Base-by-base conservation (phyloP, 1,140 invertebrate species). In the Cheumatopsyche charites region DNA sequence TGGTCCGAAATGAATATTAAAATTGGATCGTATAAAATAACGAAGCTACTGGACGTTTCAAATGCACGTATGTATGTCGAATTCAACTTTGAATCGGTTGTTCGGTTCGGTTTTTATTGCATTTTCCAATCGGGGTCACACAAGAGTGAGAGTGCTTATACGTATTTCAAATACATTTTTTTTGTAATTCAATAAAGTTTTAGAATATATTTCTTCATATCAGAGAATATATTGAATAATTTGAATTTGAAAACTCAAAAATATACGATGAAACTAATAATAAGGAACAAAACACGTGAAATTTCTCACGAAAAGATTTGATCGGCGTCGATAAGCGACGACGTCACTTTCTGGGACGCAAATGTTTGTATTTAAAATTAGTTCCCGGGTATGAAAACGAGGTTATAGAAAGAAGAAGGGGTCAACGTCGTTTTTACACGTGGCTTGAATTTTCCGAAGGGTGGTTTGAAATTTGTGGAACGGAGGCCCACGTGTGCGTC, bases 361-460 rank as follows among this genome's bases (percentile, higher is more conserved):
- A 58, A 58, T 58, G 21, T 58, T 58, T 58, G 55, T 19, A 58
- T 19, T 58, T 58, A 58, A 58, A 58, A 58, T 58, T 58, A 58
- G 55, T 58, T 58, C 23, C 17, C 25, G 21, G 13, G 21, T 17
- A 17, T n/a, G 21, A 25, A 58, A 58, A 5, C 55, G 55, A 58
- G 21, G 29, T 36, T 36, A 36, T 36, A 36, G 29, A 36, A 36
- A 36, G 29, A 9, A n/a, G n/a, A n/a, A n/a, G 29, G 9, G 29
- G 29, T 36, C 29, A 36, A 36, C 3, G 29, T 36, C 29, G 9
- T 36, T 36, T 36, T 36, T 36, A 36, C 29, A 4, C 29, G 29
- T 9, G 29, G 29, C 3, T 36, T 36, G 9, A 36, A 36, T 36
- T 36, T 36, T 36, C 9, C 29, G 9, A 36, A 36, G 29, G 9